These are phyloP conservation scores for Orchestia grillus DNA, from an alignment of 1,140 invertebrate genomes.

Conservation along the genomic window DNA sequence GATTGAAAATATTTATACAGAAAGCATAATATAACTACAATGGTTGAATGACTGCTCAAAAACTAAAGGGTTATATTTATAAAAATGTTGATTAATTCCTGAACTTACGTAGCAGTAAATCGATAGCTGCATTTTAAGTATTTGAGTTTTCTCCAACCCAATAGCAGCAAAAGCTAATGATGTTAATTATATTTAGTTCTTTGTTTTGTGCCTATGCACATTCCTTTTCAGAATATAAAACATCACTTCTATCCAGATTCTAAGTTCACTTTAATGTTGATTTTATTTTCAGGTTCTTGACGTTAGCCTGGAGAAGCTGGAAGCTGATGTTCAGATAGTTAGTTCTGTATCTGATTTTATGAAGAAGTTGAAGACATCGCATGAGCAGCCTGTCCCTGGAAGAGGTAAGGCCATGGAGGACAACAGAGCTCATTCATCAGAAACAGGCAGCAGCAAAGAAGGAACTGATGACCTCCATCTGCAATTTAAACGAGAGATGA, in stretches of 20 bases:
- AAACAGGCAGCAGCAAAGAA: not conserved
- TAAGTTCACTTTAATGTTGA: not conserved
- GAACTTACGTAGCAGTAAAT: not conserved
- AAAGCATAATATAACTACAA: not conserved
- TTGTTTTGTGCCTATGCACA: not conserved
- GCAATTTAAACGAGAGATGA: not conserved
- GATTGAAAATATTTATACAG: not conserved
- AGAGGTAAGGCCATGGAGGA: not conserved
- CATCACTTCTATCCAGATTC: not conserved
- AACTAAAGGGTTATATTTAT: not conserved
- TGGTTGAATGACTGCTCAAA: not conserved
- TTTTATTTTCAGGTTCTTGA: slow-evolving; percentile 19
- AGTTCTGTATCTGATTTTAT: not conserved
- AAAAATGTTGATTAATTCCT: not conserved
- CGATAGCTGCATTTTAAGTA: not conserved
- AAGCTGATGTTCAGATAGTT: slow-evolving; percentile 12
- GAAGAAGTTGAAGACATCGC: not conserved
- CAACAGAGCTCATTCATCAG: not conserved
- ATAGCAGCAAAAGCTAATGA: not conserved
- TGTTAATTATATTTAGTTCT: not conserved
- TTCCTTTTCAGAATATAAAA: not conserved
- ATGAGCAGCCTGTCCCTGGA: not conserved
- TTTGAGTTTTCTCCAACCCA: not conserved
- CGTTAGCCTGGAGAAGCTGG: slow-evolving; percentile 7
- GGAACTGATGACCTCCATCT: not conserved